Conservation (phyloP, 2,797 vertebrate genomes). For the Parauchenoglanis ngamensis region DNA sequence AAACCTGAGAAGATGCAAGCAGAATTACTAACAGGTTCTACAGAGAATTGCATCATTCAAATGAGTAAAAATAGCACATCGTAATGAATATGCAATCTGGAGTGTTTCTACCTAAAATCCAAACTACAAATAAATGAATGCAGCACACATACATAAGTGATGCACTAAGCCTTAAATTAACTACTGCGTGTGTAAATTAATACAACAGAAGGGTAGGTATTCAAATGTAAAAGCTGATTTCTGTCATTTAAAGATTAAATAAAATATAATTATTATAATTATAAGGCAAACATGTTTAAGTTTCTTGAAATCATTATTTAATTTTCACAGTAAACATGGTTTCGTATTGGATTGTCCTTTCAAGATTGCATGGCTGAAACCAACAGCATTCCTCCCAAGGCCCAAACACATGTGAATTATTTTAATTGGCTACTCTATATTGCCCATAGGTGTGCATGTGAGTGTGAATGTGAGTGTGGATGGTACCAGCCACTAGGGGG, state of each 20-base stretch:
- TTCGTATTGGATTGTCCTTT: background rate
- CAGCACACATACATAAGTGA: background rate
- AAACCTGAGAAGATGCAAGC: background rate
- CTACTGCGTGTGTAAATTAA: background rate
- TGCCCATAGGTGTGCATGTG: too few relatives aligned
- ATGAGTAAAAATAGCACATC: background rate
- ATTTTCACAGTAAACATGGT: background rate
- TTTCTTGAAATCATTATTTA: background rate
- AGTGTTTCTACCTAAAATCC: background rate
- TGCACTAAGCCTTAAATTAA: background rate
- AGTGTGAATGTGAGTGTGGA: too few relatives aligned
- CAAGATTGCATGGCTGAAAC: background rate
- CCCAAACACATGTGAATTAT: too few relatives aligned
- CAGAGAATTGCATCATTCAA: constrained; percentile 5
- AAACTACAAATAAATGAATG: background rate
- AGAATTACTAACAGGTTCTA: background rate
- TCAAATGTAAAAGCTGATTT: background rate
- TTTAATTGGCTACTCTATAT: too few relatives aligned
- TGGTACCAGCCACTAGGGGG: too few relatives aligned
- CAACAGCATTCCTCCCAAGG: too few relatives aligned
- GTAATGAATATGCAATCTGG: constrained; percentile 16
- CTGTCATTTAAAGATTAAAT: background rate
- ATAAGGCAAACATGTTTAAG: background rate
- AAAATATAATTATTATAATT: background rate
- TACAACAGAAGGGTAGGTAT: background rate